Evolutionary conservation across 2,888 invertebrate genomes (phyloP).

Genomic region (Watsonalla binaria): DNA sequence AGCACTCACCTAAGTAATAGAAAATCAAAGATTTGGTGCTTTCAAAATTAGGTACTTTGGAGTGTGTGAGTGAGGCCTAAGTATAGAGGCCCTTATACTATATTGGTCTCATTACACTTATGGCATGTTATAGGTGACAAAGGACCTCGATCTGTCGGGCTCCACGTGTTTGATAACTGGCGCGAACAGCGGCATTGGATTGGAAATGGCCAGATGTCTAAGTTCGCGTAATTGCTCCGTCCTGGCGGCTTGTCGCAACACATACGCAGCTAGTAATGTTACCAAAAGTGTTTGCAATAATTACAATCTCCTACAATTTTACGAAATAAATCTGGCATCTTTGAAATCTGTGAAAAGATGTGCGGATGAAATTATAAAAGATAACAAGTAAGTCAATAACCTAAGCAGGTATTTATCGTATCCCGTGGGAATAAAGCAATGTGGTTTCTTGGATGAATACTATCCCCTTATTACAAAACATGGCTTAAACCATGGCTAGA

Average conservation of each 20-base stretch:
- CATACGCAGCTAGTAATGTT: slow-evolving; percentile 76
- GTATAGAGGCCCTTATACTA: too few relatives aligned
- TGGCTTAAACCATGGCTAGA: too few relatives aligned
- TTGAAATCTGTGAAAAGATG: slow-evolving; percentile 56
- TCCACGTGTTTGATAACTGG: slow-evolving; percentile 94
- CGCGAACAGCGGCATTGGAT: slow-evolving; percentile 96
- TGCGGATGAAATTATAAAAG: slow-evolving; percentile 38
- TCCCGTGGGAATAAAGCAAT: too few relatives aligned
- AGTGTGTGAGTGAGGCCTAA: too few relatives aligned
- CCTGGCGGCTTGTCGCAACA: slow-evolving; percentile 90
- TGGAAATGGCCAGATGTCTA: slow-evolving; percentile 90
- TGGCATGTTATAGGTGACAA: slow-evolving; percentile 76
- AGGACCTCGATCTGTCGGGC: slow-evolving; percentile 88
- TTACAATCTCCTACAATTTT: slow-evolving; percentile 33
- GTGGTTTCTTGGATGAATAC: too few relatives aligned
- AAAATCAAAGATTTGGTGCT: too few relatives aligned
- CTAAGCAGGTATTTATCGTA: not conserved
- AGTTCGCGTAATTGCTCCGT: slow-evolving; percentile 90
- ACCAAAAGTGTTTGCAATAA: slow-evolving; percentile 38
- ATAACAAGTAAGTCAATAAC: slow-evolving; percentile 34
- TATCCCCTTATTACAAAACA: too few relatives aligned
- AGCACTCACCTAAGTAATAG: too few relatives aligned
- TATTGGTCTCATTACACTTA: not conserved
- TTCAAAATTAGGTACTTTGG: too few relatives aligned
- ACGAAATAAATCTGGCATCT: slow-evolving; percentile 59